Base-by-base conservation (phyloP, 30 jellyfish, hydroid and myxozoan genomes). In the Aurelia coerulea region DNA sequence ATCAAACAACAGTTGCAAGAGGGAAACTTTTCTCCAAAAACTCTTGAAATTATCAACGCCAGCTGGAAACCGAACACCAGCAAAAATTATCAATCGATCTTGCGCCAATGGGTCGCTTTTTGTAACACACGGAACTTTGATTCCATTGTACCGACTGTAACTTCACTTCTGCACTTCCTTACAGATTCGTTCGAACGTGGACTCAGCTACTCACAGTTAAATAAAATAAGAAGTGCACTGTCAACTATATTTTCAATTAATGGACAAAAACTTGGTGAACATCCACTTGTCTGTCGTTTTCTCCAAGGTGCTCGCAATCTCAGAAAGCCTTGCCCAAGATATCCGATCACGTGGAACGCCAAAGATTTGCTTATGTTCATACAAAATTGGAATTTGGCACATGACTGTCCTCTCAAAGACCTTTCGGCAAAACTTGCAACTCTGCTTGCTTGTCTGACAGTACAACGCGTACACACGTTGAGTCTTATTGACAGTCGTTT, bases 311-410 rank as follows among this genome's bases (percentile, higher is more conserved):
- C 56, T 13, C 58, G 59, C 33, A 68, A 81, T 51, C 56, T 54
- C 16, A 34, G 77, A 1, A 13, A 84, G 10, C 67, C 85, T 12
- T 19, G 10, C 8, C 85, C 56, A 34, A 68, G 63, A 58, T 82
- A 82, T 46, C 85, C 71, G 10, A 10, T 68, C 13, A 15, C 56
- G 2, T 68, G 91, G 91, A 64, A 69, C 50, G 91, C 79, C 33
- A 19, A 31, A 15, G 88, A 31, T 19, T 62, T 78, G 50, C 62
- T 78, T 3, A 59, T 5, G 2, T 78, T 53, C 50, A 1, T 78
- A 17, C 65, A n/a, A 29, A 74, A 19, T 52, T 74, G 79, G 79
- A 62, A 62, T 7, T 46, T 62, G n/a, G 4, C 33, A 5, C 11
- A 6, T 1, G 16, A 62, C 17, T 65, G 78, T 58, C 51, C 88